phyloP scores from a whole-genome alignment of 2,113 vertebrate species.

The Chloebia gouldiae region DNA sequence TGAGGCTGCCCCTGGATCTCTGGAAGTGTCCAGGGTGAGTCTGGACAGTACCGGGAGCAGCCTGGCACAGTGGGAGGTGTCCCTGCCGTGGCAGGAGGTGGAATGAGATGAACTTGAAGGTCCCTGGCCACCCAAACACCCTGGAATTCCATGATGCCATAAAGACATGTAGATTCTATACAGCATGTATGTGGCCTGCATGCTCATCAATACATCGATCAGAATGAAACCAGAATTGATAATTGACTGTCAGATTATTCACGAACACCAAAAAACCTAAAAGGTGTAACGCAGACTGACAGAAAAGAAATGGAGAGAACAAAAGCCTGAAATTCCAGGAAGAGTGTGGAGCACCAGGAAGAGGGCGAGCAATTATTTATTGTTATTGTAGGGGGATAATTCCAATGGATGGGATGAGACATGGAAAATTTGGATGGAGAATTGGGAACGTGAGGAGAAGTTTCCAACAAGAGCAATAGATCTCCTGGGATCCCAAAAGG shows the following conservation, averaged over 20 bases:
- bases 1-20: background rate
- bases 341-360: background rate
- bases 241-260: background rate
- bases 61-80: accelerated
- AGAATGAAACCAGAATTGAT: background rate
- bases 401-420: background rate
- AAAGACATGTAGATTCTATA: too few relatives aligned
- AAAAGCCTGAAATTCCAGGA: background rate
- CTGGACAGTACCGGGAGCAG: accelerated
- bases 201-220: accelerated
- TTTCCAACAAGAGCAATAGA: background rate
- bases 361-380: background rate
- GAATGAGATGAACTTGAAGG: background rate
- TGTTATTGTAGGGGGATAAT: background rate
- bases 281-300: accelerated
- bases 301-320: background rate
- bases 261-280: background rate
- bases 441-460: background rate
- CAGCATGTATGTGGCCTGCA: accelerated
- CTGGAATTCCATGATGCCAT: background rate
- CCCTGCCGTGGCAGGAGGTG: accelerated
- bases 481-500: accelerated
- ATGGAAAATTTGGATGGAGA: background rate
- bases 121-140: background rate
- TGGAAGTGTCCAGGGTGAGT: background rate